Evolutionary conservation across 2,797 vertebrate genomes (phyloP).

Genomic region (Gymnopithys bicolor): DNA sequence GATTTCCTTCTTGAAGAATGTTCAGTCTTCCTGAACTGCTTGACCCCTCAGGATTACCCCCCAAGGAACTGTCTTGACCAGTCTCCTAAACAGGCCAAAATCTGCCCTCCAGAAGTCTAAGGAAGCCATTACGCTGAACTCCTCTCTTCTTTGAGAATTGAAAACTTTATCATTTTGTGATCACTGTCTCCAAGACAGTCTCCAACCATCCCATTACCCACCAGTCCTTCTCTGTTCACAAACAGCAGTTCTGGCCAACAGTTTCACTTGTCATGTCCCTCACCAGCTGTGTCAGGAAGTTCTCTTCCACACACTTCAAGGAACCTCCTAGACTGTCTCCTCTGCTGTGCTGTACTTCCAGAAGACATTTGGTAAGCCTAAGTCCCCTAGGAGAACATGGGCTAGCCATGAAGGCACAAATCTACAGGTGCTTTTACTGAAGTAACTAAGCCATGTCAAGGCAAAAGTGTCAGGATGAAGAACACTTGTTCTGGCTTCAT

Average conservation of each 20-base stretch:
- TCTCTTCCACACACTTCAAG: background rate
- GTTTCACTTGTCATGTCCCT: background rate
- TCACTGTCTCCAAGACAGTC: background rate
- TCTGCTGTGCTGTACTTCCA: background rate
- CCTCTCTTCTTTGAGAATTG: background rate
- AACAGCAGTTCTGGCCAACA: background rate
- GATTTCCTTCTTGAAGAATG: background rate
- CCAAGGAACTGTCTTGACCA: background rate
- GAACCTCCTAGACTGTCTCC: background rate
- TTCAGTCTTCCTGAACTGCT: background rate
- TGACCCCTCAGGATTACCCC: background rate
- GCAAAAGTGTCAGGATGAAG: background rate
- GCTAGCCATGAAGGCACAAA: background rate
- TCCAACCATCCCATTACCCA: background rate
- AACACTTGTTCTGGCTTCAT: background rate
- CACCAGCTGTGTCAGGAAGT: background rate
- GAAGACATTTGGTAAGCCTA: background rate
- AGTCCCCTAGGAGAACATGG: background rate
- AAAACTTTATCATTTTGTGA: background rate
- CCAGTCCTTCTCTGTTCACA: background rate
- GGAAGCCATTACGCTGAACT: background rate
- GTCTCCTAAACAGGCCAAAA: background rate
- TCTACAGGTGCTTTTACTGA: constrained; percentile 53
- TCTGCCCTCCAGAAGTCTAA: background rate
- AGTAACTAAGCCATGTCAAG: background rate